phyloP scores from a whole-genome alignment of 2,888 invertebrate genomes.

The Athrips mouffetella region DNA sequence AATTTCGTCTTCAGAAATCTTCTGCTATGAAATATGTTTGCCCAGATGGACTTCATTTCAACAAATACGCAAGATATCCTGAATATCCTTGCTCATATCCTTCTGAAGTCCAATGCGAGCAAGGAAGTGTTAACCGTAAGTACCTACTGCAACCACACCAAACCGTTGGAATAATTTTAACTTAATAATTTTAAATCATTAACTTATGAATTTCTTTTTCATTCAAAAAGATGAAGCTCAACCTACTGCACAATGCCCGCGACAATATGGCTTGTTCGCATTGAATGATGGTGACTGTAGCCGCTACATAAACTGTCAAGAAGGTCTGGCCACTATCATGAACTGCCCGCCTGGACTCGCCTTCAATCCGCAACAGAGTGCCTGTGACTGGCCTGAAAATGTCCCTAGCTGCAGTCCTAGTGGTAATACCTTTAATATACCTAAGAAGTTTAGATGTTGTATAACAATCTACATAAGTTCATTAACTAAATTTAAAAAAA shows the following conservation, averaged over 20 bases:
- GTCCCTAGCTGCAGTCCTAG: slow-evolving; percentile 50
- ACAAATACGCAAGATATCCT: slow-evolving; percentile 76
- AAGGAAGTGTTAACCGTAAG: slow-evolving; percentile 62
- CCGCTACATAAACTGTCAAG: slow-evolving; percentile 48
- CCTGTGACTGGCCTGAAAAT: slow-evolving; percentile 56
- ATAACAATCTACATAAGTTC: neutral
- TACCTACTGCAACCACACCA: no score
- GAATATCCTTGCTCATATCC: slow-evolving; percentile 87
- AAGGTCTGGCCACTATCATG: slow-evolving; percentile 47
- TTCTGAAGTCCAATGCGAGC: slow-evolving; percentile 82
- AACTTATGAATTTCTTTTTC: neutral
- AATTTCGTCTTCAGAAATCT: slow-evolving; percentile 71
- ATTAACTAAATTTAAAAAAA: neutral
- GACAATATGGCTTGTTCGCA: slow-evolving; percentile 44
- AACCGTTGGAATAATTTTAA: neutral
- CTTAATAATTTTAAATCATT: neutral
- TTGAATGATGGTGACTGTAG: slow-evolving; percentile 45
- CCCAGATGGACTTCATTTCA: slow-evolving; percentile 86
- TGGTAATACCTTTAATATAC: slow-evolving; percentile 31
- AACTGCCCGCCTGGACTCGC: slow-evolving; percentile 52
- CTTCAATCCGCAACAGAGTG: slow-evolving; percentile 39
- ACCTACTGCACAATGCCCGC: slow-evolving; percentile 27
- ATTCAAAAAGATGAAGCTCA: slow-evolving; percentile 23
- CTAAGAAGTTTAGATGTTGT: neutral
- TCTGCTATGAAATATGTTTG: slow-evolving; percentile 81